These are phyloP conservation scores for Prunella himalayana DNA, from an alignment of 2,113 vertebrate species.

Conservation along the genomic window DNA sequence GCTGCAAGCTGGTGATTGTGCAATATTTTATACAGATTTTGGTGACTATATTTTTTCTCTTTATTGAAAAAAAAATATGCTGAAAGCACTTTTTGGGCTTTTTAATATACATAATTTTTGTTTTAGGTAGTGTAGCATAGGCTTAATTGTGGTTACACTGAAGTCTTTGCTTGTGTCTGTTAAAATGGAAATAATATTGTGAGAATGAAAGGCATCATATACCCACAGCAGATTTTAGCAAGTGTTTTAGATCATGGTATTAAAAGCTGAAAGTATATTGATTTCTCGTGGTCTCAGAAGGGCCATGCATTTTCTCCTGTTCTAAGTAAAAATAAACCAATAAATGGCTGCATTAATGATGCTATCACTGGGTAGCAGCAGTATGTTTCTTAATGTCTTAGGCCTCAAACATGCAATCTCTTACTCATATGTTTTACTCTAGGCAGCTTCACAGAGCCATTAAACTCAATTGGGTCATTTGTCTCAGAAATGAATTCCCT, in stretches of 20 bases:
- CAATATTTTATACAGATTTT: neutral
- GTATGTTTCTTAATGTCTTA: neutral
- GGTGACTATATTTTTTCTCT: neutral
- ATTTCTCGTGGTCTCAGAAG: slow-evolving; percentile 29
- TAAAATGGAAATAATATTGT: neutral
- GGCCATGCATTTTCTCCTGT: slow-evolving; percentile 4
- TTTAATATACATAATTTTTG: slow-evolving; percentile 10
- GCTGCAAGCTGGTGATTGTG: neutral
- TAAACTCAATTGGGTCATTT: slow-evolving; percentile 46
- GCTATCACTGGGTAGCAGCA: slow-evolving; percentile 16
- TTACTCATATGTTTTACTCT: slow-evolving; percentile 44
- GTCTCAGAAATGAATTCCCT: slow-evolving; percentile 34
- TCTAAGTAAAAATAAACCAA: slow-evolving; percentile 45
- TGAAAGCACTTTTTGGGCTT: neutral
- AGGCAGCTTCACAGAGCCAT: slow-evolving; percentile 19
- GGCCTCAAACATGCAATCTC: slow-evolving; percentile 4
- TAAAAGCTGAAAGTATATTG: slow-evolving; percentile 44
- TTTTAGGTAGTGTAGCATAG: neutral
- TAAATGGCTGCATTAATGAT: slow-evolving; percentile 31
- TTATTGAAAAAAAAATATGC: neutral
- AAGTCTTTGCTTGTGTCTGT: slow-evolving; percentile 11
- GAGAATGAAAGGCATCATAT: neutral
- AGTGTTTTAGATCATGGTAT: slow-evolving; percentile 20
- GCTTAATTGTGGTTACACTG: slow-evolving; percentile 27
- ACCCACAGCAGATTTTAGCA: neutral